Conservation (phyloP, 2,113 vertebrate genomes). For the Sceloporus tristichus region DNA sequence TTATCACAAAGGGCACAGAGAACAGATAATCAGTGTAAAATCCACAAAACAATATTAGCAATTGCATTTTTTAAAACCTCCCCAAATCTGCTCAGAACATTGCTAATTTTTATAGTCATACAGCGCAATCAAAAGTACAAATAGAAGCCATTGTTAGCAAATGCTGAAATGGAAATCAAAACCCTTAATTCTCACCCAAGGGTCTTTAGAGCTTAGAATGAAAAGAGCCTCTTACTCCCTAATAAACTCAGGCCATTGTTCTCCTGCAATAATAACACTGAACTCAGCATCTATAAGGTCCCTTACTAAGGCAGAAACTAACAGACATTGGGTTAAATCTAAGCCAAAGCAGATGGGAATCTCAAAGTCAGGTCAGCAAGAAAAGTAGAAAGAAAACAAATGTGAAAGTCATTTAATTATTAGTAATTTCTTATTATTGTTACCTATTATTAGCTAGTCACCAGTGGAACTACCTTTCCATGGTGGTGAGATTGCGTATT, state of each 20-base stretch:
- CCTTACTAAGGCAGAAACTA: background rate
- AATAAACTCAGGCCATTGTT: background rate
- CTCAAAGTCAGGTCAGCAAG: background rate
- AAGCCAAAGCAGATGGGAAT: background rate
- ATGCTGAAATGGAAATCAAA: slow-evolving; percentile 30
- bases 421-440: background rate
- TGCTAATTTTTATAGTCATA: background rate
- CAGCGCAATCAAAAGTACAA: slow-evolving; percentile 17
- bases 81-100: background rate
- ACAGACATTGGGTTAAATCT: slow-evolving; percentile 4
- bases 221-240: background rate
- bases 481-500: no score
- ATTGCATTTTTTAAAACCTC: slow-evolving; percentile 14
- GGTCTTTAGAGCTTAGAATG: slow-evolving; percentile 31
- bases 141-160: slow-evolving; percentile 8
- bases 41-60: background rate
- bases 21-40: slow-evolving; percentile 21
- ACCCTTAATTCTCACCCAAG: background rate
- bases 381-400: background rate
- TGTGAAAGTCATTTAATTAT: background rate
- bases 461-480: no score
- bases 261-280: slow-evolving; percentile 9
- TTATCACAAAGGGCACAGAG: background rate
- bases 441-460: background rate
- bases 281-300: background rate